These are phyloP conservation scores for Drosophila ustulata DNA, from an alignment of 2,888 invertebrate species.

Conservation along the genomic window DNA sequence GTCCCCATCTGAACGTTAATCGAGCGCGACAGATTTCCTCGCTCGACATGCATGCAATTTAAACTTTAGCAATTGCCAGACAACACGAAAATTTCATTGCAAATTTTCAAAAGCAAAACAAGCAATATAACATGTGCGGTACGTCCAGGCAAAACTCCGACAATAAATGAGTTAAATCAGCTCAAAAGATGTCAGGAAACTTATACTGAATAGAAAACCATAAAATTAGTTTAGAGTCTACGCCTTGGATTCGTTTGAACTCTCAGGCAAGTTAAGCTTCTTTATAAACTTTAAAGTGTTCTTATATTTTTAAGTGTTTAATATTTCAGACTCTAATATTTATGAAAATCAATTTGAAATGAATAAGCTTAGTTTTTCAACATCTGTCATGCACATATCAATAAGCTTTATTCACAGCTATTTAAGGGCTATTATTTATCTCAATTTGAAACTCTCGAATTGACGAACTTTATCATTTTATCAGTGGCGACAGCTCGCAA, in stretches of 20 bases:
- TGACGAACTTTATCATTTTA: background rate
- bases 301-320: too few relatives aligned
- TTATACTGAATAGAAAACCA: conserved; percentile 1
- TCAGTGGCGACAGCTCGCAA: background rate
- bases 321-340: too few relatives aligned
- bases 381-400: background rate
- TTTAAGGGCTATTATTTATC: background rate
- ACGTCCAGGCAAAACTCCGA: conserved; percentile 6
- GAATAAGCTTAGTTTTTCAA: background rate
- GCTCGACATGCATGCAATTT: conserved; percentile 44
- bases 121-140: conserved; percentile 13
- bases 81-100: conserved; percentile 30
- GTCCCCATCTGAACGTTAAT: conserved; percentile 50
- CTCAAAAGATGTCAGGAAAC: conserved; percentile 6
- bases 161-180: conserved; percentile 1
- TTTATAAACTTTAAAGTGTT: too few relatives aligned
- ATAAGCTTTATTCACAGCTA: background rate
- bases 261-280: background rate
- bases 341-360: too few relatives aligned
- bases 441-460: background rate
- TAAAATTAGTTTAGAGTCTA: background rate
- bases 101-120: conserved; percentile 23
- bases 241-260: background rate
- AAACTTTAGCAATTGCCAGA: conserved; percentile 52
- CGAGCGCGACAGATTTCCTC: conserved; percentile 56